Percentiles rank a stretch among this genome's conserved stretches.
Evolutionary conservation across 2,888 invertebrate species (phyloP).

Genomic region (Lepidocyrtinus sp.): DNA sequence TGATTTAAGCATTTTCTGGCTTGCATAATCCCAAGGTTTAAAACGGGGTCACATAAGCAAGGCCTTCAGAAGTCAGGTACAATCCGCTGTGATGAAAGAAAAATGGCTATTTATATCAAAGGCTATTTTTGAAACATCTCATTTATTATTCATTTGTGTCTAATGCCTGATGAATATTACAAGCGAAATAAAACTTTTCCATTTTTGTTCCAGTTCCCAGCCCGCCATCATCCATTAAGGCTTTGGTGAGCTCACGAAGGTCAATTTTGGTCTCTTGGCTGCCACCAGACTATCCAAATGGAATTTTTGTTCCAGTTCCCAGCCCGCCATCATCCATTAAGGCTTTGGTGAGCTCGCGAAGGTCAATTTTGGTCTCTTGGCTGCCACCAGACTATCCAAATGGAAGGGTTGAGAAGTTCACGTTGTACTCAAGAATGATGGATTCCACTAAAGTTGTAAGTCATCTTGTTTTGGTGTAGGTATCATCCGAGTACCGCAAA

Average conservation of each 20-base stretch:
- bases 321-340: conserved; percentile 85
- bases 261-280: conserved; percentile 86
- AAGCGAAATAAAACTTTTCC: no score
- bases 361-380: conserved; percentile 85
- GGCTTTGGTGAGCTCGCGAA: conserved; percentile 82
- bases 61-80: no score
- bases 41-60: no score
- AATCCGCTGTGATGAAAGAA: no score
- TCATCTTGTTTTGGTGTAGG: neutral
- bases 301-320: conserved; percentile 80
- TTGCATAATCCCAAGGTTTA: no score
- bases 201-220: conserved; percentile 81
- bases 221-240: conserved; percentile 85
- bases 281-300: conserved; percentile 83
- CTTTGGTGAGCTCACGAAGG: conserved; percentile 82
- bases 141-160: no score
- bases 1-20: no score
- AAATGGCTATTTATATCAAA: no score
- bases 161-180: no score
- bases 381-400: conserved; percentile 82
- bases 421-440: conserved; percentile 76
- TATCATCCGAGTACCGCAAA: neutral
- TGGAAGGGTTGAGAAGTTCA: conserved; percentile 84
- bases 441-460: conserved; percentile 68
- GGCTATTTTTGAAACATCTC: no score